Conservation (phyloP, 1,140 invertebrate species). For the Pogonomyrmex barbatus region DNA sequence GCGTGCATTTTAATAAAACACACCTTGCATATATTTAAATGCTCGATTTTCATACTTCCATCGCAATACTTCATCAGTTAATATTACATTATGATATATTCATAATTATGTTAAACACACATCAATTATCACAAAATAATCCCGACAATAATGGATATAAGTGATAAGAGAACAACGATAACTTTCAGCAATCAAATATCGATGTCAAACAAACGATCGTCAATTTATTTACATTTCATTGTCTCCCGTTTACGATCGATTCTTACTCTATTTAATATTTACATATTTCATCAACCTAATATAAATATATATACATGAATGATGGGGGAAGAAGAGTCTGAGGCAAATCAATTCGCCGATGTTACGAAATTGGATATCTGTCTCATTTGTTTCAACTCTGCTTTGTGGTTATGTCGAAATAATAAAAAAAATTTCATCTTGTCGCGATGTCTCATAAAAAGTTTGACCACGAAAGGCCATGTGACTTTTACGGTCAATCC, state of each 20-base stretch:
- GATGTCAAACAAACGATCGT: constrained; percentile 63
- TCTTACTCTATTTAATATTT: constrained; percentile 57
- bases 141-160: constrained; percentile 55
- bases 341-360: constrained; percentile 64
- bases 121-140: constrained; percentile 44
- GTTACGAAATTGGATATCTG: constrained; percentile 74
- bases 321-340: constrained; percentile 46
- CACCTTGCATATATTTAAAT: constrained; percentile 49
- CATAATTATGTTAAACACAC: constrained; percentile 61
- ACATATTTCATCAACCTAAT: background rate
- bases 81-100: constrained; percentile 62
- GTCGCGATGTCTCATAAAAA: constrained; percentile 55
- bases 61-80: background rate
- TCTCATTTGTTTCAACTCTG: constrained; percentile 25
- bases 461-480: constrained; percentile 23
- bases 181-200: constrained; percentile 69
- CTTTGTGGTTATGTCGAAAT: constrained; percentile 45
- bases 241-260: constrained; percentile 63
- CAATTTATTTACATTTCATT: constrained; percentile 56
- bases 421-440: constrained; percentile 56
- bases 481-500: constrained; percentile 40
- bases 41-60: constrained; percentile 41
- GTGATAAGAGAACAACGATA: constrained; percentile 65
- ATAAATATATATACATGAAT: constrained; percentile 38
- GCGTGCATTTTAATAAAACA: constrained; percentile 16